Percentiles rank a stretch among this genome's conserved stretches.
Conservation (phyloP, 2,113 vertebrate genomes). For the Leptosomus discolor region DNA sequence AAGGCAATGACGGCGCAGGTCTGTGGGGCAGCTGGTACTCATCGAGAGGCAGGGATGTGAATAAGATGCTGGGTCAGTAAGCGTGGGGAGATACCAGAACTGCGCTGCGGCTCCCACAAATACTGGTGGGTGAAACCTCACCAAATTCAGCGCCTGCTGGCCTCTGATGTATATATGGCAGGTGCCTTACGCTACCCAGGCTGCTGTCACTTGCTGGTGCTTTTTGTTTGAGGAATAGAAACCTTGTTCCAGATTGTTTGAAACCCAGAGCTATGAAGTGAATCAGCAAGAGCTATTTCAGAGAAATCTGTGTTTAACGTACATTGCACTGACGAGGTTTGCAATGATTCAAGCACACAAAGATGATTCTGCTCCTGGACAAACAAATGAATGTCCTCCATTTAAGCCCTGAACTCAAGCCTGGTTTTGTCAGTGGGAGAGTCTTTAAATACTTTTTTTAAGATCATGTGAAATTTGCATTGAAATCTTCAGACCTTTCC, state of each 20-base stretch:
- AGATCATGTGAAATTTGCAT: background rate
- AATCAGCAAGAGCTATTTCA: background rate
- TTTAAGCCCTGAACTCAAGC: background rate
- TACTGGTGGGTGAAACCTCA: background rate
- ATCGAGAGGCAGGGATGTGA: background rate
- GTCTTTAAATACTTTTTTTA: background rate
- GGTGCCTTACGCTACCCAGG: background rate
- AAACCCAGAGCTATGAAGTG: background rate
- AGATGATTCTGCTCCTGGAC: background rate
- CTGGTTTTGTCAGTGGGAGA: background rate
- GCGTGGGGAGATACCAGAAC: background rate
- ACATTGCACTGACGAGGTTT: background rate
- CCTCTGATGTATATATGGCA: background rate
- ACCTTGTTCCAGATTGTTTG: background rate
- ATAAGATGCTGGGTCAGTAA: background rate
- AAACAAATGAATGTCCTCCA: background rate
- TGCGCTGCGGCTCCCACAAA: background rate
- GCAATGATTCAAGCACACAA: background rate
- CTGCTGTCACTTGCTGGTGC: background rate
- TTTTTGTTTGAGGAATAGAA: background rate
- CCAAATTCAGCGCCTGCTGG: background rate
- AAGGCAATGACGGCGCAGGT: background rate
- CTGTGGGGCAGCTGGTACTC: background rate
- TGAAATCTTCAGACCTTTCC: background rate
- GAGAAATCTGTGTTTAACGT: background rate